Base-by-base conservation (phyloP, 2,113 vertebrate genomes). In the Menura novaehollandiae region DNA sequence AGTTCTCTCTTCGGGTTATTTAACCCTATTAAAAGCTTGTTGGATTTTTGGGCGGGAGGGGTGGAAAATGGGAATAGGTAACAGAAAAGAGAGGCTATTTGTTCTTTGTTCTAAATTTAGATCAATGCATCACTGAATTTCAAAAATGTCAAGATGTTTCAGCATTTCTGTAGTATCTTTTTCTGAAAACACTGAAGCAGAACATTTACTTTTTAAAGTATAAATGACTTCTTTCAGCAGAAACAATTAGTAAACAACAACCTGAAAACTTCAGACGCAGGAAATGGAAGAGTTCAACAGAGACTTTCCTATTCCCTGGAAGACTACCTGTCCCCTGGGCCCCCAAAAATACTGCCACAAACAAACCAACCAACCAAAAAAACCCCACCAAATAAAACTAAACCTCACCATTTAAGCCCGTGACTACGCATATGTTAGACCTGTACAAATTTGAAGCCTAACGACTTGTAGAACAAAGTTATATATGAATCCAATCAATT, bases 121-220 rank as follows among this genome's bases (percentile, higher is more conserved):
- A 73, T 10, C 47, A 90, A 37, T 2, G 10, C 44, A 62, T 71
- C n/a, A 59, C 8, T 51, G 43, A 66, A 63, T 51, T 79, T 82
- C 17, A 77, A 44, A 83, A 56, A 11, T 30, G 3, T 92, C 80
- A 69, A 81, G 58, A 67, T 62, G 37, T 49, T 80, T 66, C 8
- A 1, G n/a, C 51, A 66, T 73, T 84, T 92, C 43, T 58, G 18
- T 58, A 49, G 56, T 58, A 69, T 66, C 86, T 56, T 79, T 6
- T 66, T 79, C 71, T 60, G 59, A 64, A 92, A 91, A 92, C 59
- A 77, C 46, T 46, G 35, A 84, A 67, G 55, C 73, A 55, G 59
- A 87, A 74, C 28, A 72, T 33, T 87, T 52, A 59, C 27, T 46
- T 84, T 69, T 79, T 11, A 12, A 91, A 92, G 26, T 49, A 41